Evolutionary conservation across 2,113 vertebrate species (phyloP).

Genomic region (Felis catus): DNA sequence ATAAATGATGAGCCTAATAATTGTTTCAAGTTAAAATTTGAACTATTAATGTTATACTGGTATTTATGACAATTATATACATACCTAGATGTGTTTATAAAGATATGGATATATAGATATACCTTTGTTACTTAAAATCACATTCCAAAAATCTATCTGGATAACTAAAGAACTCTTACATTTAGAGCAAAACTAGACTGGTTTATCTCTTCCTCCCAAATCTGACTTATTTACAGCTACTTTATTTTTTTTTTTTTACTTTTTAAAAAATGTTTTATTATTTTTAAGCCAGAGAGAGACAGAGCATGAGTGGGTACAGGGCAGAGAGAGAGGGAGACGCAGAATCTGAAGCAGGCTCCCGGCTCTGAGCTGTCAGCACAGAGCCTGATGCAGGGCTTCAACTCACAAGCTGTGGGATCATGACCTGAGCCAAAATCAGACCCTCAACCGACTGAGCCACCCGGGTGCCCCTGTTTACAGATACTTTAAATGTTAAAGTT

Average conservation of each 20-base stretch:
- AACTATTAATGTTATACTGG: background rate
- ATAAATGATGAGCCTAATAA: background rate
- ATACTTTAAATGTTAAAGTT: background rate
- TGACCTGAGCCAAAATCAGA: too few species aligned
- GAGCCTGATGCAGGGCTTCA: too few species aligned
- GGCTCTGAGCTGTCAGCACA: too few species aligned
- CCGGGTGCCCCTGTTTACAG: background rate
- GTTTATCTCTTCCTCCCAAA: background rate
- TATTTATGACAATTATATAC: background rate
- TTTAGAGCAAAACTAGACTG: background rate
- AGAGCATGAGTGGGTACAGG: too few species aligned
- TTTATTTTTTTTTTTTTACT: too few species aligned
- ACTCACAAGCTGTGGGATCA: too few species aligned
- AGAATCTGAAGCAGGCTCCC: too few species aligned
- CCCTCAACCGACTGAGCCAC: too few species aligned
- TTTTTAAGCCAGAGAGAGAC: too few species aligned
- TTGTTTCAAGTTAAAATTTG: background rate
- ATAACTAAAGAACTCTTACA: conserved; percentile 5
- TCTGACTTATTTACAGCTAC: background rate
- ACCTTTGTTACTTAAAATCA: background rate
- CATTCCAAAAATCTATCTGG: conserved; percentile 26
- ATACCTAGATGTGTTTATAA: background rate
- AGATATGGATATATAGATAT: background rate
- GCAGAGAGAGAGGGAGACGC: too few species aligned
- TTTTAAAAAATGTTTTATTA: too few species aligned